These are phyloP conservation scores for Conger conger DNA, from an alignment of 2,113 vertebrate genomes.

Conservation along the genomic window DNA sequence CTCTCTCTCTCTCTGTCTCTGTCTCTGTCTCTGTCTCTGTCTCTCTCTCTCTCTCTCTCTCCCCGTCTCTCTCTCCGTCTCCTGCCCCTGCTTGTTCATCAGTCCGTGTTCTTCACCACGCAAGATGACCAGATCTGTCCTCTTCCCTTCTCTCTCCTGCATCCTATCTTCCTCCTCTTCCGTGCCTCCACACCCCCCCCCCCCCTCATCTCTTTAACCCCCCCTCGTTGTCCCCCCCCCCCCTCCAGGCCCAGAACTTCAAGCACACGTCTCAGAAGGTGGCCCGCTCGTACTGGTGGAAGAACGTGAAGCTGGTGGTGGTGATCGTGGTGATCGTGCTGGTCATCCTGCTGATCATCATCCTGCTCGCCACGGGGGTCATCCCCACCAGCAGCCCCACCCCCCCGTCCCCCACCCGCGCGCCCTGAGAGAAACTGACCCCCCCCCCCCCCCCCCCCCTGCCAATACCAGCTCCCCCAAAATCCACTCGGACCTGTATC, in stretches of 20 bases:
- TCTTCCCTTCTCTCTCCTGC: not conserved
- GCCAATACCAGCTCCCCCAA: not conserved
- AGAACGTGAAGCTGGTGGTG: slow-evolving; percentile 85
- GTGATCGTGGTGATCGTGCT: slow-evolving; percentile 78
- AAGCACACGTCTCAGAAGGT: slow-evolving; percentile 90
- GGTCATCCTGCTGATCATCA: slow-evolving; percentile 79
- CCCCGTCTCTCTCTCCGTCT: not conserved
- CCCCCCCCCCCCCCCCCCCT: no score
- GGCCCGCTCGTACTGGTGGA: slow-evolving; percentile 91
- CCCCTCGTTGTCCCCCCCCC: not conserved
- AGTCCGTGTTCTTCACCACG: not conserved
- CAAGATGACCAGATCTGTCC: not conserved
- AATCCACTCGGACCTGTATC: not conserved
- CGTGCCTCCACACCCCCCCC: not conserved
- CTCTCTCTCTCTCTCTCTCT: not conserved
- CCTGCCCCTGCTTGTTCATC: not conserved
- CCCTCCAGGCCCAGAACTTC: slow-evolving; percentile 85
- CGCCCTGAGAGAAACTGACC: not conserved
- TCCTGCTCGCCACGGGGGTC: slow-evolving; percentile 79
- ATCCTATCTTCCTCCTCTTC: not conserved
- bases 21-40: no score
- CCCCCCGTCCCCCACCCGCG: not conserved
- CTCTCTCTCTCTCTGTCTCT: no score
- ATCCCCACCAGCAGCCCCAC: slow-evolving; percentile 63
- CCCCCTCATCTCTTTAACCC: no score